Evolutionary conservation across 2,113 vertebrate genomes (phyloP), one percentile per base, ranked within the genome.

Genomic region (Hippocampus barbouri): DNA sequence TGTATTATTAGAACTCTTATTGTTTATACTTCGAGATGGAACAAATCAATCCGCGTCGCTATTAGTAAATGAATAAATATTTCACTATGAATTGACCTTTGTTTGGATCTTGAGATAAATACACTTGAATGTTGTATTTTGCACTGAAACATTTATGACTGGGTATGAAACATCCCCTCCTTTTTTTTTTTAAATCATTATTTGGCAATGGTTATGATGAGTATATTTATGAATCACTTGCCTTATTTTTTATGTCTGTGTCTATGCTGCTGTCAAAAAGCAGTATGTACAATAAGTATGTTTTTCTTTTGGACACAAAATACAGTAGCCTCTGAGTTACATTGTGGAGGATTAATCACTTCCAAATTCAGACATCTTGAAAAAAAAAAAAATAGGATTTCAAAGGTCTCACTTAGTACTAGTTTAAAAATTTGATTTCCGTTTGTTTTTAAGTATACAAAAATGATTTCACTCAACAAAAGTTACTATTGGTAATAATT

Each of bases 11-110:
- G 12, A 41, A 41, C 64, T 16, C 64, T 16, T 82, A 15, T 68
- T 79, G 66, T 65, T 73, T 66, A 59, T 79, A 57, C 56, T 51
- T 56, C 45, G 67, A 75, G 53, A 82, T 84, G 76, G 81, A 84
- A 79, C 60, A 83, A 41, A 85, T 68, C 30, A 63, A 80, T 70
- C 30, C 25, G 6, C 8, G 14, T 30, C 15, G 11, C 27, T 12
- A 59, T 27, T 27, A 59, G n/a, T 27, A 59, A 59, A 59, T 59
- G 4, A 59, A 27, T 27, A 59, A 56, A 56, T 6, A 54, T 23
- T 4, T 57, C 56, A 57, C 56, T 15, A 25, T 59, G 23, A 59
- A 27, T 59, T 59, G 34, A 20, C 30, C 27, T 63, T 40, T 40
- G 11, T n/a, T 43, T 23, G 38, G 21, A 64, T 34, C 6, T 8